phyloP scores from a whole-genome alignment of 2,797 vertebrate genomes.

The Poeciliopsis infans region DNA sequence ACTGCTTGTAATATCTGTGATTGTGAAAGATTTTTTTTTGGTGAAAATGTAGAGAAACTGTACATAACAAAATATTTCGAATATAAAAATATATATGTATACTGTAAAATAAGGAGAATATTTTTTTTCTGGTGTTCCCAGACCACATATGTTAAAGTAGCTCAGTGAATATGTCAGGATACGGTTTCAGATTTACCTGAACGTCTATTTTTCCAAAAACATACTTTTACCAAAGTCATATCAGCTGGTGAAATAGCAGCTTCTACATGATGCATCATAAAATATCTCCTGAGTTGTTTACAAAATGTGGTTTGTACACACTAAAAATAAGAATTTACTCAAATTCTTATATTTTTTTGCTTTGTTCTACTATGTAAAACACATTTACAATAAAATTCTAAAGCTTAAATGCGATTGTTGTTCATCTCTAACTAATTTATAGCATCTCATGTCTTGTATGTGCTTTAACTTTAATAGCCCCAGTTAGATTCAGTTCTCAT shows the following conservation, averaged over 20 bases:
- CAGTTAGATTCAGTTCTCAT: not conserved
- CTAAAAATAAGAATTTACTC: constrained; percentile 46
- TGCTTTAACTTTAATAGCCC: not conserved
- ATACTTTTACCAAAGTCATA: constrained; percentile 4
- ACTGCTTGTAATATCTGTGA: constrained; percentile 80
- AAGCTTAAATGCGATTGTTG: constrained; percentile 42
- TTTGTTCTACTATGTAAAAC: constrained; percentile 88
- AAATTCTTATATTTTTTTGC: constrained; percentile 85
- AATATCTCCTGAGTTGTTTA: constrained; percentile 26
- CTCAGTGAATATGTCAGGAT: constrained; percentile 37
- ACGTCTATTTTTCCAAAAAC: constrained; percentile 9
- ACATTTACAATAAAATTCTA: constrained; percentile 92
- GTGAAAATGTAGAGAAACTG: constrained; percentile 84
- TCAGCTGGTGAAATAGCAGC: constrained; percentile 14
- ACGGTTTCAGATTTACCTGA: not conserved
- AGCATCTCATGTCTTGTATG: not conserved
- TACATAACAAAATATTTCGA: constrained; percentile 89
- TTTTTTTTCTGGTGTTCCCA: constrained; percentile 52
- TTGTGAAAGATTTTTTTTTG: constrained; percentile 76
- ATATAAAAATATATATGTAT: constrained; percentile 70
- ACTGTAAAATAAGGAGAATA: constrained; percentile 44
- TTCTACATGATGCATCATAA: constrained; percentile 15
- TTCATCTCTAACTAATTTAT: not conserved
- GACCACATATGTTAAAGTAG: constrained; percentile 27
- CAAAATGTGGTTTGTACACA: constrained; percentile 58